A percentile compares a stretch with the other conserved stretches of the same genome.
These are phyloP conservation scores for Protobothrops mucrosquamatus DNA, from an alignment of 2,113 vertebrate genomes.

Conservation along the genomic window DNA sequence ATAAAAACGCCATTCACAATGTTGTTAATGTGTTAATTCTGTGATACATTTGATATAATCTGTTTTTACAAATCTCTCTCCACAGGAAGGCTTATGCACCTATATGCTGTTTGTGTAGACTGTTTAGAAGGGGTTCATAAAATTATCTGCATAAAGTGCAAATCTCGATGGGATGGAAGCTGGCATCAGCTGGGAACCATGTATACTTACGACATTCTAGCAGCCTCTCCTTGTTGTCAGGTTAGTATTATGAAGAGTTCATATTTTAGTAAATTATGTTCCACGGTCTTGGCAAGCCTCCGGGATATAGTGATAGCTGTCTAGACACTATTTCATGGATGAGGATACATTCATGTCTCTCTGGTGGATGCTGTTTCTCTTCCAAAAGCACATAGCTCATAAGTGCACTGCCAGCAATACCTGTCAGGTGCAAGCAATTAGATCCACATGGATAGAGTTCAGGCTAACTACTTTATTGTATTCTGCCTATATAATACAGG, in stretches of 20 bases:
- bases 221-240: constrained; percentile 97
- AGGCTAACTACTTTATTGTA: neutral
- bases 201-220: constrained; percentile 98
- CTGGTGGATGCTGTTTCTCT: neutral
- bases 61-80: constrained; percentile 54
- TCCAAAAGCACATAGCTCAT: neutral
- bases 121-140: constrained; percentile 99
- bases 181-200: constrained; percentile 99
- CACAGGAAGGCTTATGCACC: constrained; percentile 96
- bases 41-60: neutral
- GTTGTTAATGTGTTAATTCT: neutral
- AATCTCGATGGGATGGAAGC: constrained; percentile 98
- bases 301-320: neutral
- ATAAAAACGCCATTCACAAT: neutral
- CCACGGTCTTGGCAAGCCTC: neutral
- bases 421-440: neutral
- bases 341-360: neutral
- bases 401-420: neutral
- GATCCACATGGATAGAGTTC: neutral
- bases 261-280: neutral
- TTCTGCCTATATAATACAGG: neutral
- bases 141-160: constrained; percentile 99
- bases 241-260: constrained; percentile 67
- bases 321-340: neutral
- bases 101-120: constrained; percentile 97